Evolutionary conservation across 2,113 vertebrate species (phyloP).

Genomic region (Sula dactylatra): DNA sequence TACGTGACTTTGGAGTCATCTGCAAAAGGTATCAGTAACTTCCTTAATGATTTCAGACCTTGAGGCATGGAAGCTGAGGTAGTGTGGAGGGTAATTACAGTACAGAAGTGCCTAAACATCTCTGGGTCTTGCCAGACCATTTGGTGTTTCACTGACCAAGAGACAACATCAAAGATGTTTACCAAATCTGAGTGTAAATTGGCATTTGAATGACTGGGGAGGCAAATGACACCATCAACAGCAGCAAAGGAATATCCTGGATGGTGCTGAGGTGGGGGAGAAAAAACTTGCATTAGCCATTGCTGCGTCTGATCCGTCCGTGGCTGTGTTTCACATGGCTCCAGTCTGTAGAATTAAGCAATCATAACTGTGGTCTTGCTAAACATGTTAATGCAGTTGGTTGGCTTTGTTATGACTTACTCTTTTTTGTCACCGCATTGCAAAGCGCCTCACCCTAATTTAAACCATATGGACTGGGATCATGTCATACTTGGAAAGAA

Average conservation of each 20-base stretch:
- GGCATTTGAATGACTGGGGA: neutral
- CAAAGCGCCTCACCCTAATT: conserved; percentile 70
- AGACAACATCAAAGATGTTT: neutral
- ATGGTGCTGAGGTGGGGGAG: neutral
- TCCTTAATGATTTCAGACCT: neutral
- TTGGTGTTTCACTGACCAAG: neutral
- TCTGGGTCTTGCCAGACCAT: neutral
- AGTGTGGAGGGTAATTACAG: neutral
- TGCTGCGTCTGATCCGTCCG: neutral
- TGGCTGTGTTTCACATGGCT: neutral
- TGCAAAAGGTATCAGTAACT: neutral
- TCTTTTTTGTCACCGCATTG: conserved; percentile 52
- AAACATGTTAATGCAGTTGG: conserved; percentile 17
- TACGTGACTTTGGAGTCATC: neutral
- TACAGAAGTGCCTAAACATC: neutral
- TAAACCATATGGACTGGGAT: conserved; percentile 69
- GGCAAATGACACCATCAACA: neutral
- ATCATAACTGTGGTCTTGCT: conserved; percentile 31
- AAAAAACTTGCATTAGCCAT: neutral
- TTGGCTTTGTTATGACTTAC: conserved; percentile 49
- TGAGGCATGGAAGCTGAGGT: neutral
- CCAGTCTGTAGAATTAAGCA: neutral
- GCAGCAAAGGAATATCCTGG: neutral
- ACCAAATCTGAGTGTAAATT: neutral
- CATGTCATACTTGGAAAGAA: conserved; percentile 74